These are phyloP conservation scores for Trogon melanurus DNA, from an alignment of 2,113 vertebrate species.

Conservation along the genomic window DNA sequence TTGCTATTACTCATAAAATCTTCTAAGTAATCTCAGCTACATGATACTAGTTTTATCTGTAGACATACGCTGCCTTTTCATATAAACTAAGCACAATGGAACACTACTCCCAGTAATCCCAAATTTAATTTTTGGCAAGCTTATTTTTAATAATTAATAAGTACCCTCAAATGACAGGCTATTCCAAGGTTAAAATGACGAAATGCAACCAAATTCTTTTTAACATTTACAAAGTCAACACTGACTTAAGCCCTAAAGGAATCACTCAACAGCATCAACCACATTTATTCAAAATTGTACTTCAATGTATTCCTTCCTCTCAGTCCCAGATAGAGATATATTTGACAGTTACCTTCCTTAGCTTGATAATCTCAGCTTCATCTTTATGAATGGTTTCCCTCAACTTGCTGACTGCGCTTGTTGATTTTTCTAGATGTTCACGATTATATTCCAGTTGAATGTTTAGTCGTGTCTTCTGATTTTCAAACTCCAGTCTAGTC, in stretches of 20 bases:
- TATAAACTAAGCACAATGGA: neutral
- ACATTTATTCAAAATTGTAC: neutral
- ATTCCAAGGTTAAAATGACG: neutral
- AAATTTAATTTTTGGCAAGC: neutral
- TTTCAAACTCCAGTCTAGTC: conserved; percentile 90
- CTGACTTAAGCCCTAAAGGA: neutral
- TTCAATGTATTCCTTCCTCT: neutral
- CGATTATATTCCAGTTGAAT: conserved; percentile 86
- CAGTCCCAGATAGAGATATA: neutral
- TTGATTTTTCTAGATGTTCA: conserved; percentile 80
- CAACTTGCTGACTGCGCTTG: conserved; percentile 59
- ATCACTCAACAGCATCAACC: neutral
- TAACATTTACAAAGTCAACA: neutral
- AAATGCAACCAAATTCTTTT: neutral
- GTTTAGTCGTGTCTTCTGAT: conserved; percentile 81
- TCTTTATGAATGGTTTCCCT: conserved; percentile 77
- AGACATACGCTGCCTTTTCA: neutral
- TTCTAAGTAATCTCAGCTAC: neutral
- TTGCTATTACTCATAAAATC: neutral
- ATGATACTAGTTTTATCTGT: neutral
- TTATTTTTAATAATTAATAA: neutral
- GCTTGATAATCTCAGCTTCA: conserved; percentile 58
- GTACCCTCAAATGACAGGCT: neutral
- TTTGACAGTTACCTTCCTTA: conserved; percentile 78
- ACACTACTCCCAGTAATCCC: neutral